phyloP scores from a whole-genome alignment of 2,113 vertebrate species.

The Myotis davidii region DNA sequence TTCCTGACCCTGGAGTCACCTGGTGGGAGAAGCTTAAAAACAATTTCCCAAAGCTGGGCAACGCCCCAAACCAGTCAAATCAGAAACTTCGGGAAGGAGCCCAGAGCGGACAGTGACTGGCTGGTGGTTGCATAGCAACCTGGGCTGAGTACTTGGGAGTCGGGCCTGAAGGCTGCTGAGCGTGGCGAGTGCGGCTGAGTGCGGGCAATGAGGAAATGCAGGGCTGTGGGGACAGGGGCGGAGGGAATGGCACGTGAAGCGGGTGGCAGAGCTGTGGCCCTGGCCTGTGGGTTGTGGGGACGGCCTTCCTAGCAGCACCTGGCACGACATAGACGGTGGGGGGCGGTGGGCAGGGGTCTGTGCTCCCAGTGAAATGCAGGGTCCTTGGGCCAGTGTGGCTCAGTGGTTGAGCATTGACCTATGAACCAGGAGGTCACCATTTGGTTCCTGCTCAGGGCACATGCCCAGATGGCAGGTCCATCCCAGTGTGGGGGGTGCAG shows the following conservation, averaged over 20 bases:
- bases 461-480: no score
- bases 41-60: background rate
- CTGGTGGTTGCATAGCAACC: background rate
- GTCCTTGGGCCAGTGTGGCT: no score
- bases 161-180: background rate
- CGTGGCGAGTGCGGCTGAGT: background rate
- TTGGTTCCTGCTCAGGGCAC: no score
- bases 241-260: background rate
- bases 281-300: background rate
- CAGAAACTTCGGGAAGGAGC: background rate
- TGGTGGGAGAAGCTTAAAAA: background rate
- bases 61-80: background rate
- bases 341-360: background rate
- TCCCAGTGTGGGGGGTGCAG: no score
- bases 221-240: background rate
- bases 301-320: background rate
- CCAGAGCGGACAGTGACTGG: background rate
- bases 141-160: accelerated
- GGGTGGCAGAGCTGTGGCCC: background rate
- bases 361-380: background rate
- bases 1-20: background rate
- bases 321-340: background rate
- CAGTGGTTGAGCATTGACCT: no score
- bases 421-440: no score
- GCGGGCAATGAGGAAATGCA: background rate